Evolutionary conservation across 2,113 vertebrate genomes (phyloP), one percentile per base, ranked within the genome.

Genomic region (Mystacornis crossleyi): DNA sequence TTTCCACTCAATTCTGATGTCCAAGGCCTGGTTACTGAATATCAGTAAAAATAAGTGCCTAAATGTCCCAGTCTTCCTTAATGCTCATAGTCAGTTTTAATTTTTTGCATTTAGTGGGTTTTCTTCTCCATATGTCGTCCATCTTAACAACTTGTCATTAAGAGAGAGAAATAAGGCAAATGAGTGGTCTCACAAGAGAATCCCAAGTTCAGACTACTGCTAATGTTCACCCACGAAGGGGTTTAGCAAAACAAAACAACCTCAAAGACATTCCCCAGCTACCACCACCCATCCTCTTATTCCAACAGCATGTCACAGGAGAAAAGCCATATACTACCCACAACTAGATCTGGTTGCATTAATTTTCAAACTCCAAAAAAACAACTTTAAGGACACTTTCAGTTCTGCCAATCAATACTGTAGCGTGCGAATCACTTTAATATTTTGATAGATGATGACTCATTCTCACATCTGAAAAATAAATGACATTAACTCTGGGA

Each of bases 401-500:
- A 70, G 20, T 48, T 89, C 61, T 96, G 64, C 29, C 72, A 72
- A 84, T 71, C 20, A 7, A 58, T 79, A 53, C 0, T 57, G n/a
- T 25, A 88, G 53, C 1, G 0, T 45, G 24, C 75, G 38, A 90
- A 33, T 57, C 61, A 51, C 43, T 74, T 88, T 81, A 93, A 69
- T 82, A 54, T 71, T 95, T 92, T 91, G 55, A 87, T 86, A 94
- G 84, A 69, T 53, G 45, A 86, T 54, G 66, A 58, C 47, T 72
- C 42, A 54, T 93, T 93, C 66, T 94, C 91, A 78, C 25, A 55
- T 89, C 62, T 87, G 81, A 91, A 64, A 94, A 89, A 71, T 66
- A 91, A 93, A 83, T 91, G 29, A 89, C 78, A 95, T 83, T 81
- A 93, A 74, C 72, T 90, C 66, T 72, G 55, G 64, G 75, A 95